Conservation (phyloP, 2,113 vertebrate genomes). For the Dicentrarchus labrax region DNA sequence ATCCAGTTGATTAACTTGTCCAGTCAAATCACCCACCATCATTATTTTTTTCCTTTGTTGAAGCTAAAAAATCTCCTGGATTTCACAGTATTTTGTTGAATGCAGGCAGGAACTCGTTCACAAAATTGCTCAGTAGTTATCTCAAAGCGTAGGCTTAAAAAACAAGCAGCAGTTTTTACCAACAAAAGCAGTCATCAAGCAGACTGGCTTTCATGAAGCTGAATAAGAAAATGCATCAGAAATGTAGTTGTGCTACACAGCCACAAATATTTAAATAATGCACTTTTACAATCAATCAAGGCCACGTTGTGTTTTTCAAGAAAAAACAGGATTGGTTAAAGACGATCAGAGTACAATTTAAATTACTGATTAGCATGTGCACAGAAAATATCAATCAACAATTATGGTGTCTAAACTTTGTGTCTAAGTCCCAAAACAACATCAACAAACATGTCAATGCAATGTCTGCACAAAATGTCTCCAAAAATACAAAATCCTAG, state of each 20-base stretch:
- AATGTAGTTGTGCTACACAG: neutral
- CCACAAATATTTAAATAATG: conserved; percentile 12
- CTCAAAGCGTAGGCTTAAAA: conserved; percentile 52
- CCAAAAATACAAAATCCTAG: neutral
- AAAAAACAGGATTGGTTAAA: neutral
- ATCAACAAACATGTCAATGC: neutral
- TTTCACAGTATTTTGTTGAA: conserved; percentile 32
- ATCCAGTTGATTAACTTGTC: conserved; percentile 15
- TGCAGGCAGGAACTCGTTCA: conserved; percentile 6
- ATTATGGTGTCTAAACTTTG: neutral
- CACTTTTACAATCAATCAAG: conserved; percentile 36
- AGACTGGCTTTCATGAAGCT: conserved; percentile 24
- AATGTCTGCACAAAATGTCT: neutral
- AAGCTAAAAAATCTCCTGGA: conserved; percentile 15
- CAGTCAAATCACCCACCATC: conserved; percentile 20
- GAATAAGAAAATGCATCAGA: conserved; percentile 39
- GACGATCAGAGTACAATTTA: neutral
- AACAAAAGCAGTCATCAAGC: conserved; percentile 49
- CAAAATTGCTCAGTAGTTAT: conserved; percentile 56
- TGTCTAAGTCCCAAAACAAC: neutral
- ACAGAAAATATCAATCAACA: conserved; percentile 26
- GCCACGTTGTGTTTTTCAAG: conserved; percentile 8
- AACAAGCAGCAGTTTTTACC: conserved; percentile 41
- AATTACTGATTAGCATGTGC: conserved; percentile 9
- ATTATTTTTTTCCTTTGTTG: neutral